Conservation (phyloP, 2,888 invertebrate genomes). For the Torymus aiolomorphi region DNA sequence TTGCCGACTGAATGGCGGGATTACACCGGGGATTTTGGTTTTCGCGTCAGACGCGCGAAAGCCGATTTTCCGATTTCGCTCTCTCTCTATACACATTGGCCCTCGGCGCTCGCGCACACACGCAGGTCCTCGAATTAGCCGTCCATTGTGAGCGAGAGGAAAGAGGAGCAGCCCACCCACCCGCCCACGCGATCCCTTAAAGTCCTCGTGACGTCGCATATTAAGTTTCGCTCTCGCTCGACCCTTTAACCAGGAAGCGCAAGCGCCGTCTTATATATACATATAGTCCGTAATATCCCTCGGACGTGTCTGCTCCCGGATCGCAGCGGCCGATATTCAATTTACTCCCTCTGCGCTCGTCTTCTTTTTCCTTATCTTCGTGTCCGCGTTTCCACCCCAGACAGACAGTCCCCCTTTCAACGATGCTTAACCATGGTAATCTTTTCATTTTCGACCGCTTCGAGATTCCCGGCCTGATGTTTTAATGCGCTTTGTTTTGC, state of each 20-base stretch:
- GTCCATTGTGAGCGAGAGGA: constrained; percentile 67
- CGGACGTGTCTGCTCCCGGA: constrained; percentile 60
- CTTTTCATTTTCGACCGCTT: constrained; percentile 31
- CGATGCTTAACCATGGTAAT: constrained; percentile 35
- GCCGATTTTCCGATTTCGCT: constrained; percentile 75
- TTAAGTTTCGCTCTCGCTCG: constrained; percentile 64
- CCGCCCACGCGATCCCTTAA: constrained; percentile 52
- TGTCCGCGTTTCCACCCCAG: not conserved
- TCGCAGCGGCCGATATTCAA: constrained; percentile 58
- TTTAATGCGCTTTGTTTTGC: constrained; percentile 21
- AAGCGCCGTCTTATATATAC: too few species aligned
- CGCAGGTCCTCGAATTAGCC: constrained; percentile 69
- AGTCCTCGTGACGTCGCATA: constrained; percentile 72
- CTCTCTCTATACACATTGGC: too few species aligned
- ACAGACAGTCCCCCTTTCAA: constrained; percentile 15
- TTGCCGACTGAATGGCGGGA: constrained; percentile 72
- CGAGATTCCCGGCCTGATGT: constrained; percentile 7
- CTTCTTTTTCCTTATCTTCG: not conserved
- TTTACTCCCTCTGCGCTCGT: constrained; percentile 47
- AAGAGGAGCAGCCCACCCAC: constrained; percentile 12
- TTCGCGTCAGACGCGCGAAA: constrained; percentile 65
- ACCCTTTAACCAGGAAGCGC: constrained; percentile 66
- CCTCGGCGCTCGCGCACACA: constrained; percentile 16
- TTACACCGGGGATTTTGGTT: constrained; percentile 76
- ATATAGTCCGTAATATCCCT: constrained; percentile 62